Conservation (phyloP, 2,113 vertebrate species). For the Hemiprocne comata region DNA sequence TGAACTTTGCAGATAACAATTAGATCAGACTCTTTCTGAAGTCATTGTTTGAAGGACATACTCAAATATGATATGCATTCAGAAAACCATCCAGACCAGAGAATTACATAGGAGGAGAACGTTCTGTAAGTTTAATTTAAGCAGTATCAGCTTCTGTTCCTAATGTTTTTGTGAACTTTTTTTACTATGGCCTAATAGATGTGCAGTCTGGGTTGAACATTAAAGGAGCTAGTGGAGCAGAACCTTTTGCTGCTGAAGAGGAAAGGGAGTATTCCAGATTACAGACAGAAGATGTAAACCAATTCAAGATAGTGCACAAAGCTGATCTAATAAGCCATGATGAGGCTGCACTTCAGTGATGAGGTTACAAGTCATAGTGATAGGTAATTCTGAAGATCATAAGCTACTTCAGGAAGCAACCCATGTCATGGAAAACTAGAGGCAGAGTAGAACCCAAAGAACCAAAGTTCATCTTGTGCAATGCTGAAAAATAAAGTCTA, state of each 20-base stretch:
- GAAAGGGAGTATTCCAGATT: background rate
- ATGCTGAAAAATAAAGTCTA: background rate
- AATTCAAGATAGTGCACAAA: background rate
- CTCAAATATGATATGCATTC: accelerated
- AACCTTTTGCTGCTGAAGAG: background rate
- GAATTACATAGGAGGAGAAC: background rate
- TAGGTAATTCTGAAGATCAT: background rate
- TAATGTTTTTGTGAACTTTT: background rate
- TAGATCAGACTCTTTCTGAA: background rate
- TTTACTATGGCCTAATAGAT: background rate
- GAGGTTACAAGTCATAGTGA: background rate
- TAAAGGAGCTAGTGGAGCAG: background rate
- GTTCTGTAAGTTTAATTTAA: background rate
- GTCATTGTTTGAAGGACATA: background rate
- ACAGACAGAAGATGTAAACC: background rate
- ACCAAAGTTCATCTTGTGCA: background rate
- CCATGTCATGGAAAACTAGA: background rate
- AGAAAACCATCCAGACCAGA: background rate
- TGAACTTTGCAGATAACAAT: background rate
- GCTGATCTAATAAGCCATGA: background rate
- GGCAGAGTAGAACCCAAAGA: background rate
- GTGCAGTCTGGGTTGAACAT: background rate
- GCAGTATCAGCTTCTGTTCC: background rate
- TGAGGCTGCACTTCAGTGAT: background rate
- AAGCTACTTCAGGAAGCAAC: background rate